phyloP scores from a whole-genome alignment of 2,113 vertebrate species.

The Anthoscopus minutus region DNA sequence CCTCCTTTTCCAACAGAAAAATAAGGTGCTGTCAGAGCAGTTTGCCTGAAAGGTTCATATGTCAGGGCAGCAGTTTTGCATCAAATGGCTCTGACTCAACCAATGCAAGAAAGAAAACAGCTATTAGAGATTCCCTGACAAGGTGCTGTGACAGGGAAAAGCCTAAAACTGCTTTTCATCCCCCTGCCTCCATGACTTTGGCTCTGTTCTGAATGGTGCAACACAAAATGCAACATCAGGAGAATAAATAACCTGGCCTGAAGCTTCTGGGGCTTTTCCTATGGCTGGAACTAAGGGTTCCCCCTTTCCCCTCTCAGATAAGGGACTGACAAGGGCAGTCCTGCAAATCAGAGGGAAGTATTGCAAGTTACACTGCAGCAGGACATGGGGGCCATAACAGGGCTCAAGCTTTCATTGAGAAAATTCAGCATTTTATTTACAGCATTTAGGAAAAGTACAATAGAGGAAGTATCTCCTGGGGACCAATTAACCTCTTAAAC shows the following conservation, averaged over 20 bases:
- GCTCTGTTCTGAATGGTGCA: not conserved
- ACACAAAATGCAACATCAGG: not conserved
- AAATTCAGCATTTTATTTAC: not conserved
- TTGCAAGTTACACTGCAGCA: not conserved
- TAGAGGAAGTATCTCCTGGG: not conserved
- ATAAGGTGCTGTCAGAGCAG: not conserved
- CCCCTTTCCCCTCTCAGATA: not conserved
- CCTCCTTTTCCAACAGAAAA: not conserved
- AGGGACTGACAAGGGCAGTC: not conserved
- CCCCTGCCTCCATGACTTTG: not conserved
- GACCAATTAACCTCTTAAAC: not conserved
- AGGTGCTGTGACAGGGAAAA: not conserved
- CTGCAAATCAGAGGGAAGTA: not conserved
- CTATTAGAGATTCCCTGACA: not conserved
- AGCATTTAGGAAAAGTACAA: not conserved
- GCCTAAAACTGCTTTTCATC: not conserved
- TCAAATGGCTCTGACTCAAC: not conserved
- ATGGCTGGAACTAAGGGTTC: not conserved
- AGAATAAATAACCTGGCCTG: not conserved
- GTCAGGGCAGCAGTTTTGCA: slow-evolving; percentile 11
- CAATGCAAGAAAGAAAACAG: not conserved
- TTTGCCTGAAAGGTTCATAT: slow-evolving; percentile 15
- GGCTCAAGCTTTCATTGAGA: not conserved
- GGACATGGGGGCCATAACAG: not conserved
- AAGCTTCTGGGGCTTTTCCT: not conserved